Percentiles rank a stretch among this genome's conserved stretches.
Evolutionary conservation across 1,140 invertebrate genomes (phyloP).

Genomic region (Piezodorus guildinii): DNA sequence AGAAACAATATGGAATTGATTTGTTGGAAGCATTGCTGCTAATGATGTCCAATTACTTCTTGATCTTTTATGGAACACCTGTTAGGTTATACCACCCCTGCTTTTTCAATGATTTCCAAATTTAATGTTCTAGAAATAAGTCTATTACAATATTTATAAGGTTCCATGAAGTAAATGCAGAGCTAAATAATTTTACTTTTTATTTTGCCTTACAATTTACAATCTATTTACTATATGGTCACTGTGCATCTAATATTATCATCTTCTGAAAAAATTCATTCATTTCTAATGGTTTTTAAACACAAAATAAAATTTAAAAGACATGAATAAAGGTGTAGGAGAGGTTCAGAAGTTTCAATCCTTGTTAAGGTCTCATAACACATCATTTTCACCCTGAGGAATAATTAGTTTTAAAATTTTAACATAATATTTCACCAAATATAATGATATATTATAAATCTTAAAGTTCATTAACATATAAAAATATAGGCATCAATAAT

Average conservation of each 20-base stretch:
- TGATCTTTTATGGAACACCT: no score
- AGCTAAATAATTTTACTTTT: conserved; percentile 4
- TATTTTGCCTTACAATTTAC: conserved; percentile 15
- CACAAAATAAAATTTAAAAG: conserved; percentile 1
- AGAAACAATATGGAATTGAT: no score
- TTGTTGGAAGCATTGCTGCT: no score
- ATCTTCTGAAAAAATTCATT: neutral
- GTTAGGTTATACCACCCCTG: no score
- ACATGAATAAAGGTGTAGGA: conserved; percentile 16
- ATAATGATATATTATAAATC: neutral
- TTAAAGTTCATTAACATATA: conserved; percentile 8
- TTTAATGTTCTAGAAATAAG: no score
- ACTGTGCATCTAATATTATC: conserved; percentile 11
- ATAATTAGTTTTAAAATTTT: neutral
- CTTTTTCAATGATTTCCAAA: no score
- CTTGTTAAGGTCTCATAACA: neutral
- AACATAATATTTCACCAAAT: neutral
- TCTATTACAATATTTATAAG: no score
- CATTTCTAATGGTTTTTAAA: neutral
- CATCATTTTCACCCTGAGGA: neutral
- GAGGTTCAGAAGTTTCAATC: neutral
- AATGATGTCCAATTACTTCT: no score
- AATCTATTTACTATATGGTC: conserved; percentile 19
- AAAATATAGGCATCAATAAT: conserved; percentile 9
- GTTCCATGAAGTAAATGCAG: no score